Conservation (phyloP, 2,888 invertebrate species). For the Pegoplata infirma region DNA sequence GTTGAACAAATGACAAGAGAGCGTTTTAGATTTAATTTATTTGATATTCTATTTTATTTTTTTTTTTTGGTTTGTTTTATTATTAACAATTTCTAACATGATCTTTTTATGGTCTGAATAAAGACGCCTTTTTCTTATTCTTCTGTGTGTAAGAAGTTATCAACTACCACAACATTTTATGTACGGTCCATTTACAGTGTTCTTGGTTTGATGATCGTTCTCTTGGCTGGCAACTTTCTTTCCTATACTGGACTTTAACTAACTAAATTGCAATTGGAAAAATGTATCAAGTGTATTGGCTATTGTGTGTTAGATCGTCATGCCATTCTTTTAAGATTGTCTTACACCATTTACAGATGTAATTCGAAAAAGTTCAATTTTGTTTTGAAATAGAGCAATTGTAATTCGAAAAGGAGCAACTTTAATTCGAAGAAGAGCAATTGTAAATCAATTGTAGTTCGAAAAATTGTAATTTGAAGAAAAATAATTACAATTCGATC, state of each 20-base stretch:
- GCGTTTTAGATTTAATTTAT: no score
- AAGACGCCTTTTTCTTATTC: slow-evolving; percentile 38
- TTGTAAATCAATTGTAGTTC: no score
- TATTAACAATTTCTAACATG: slow-evolving; percentile 11
- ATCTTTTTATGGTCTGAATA: slow-evolving; percentile 38
- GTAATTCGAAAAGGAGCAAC: no score
- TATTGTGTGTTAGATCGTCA: slow-evolving; percentile 49
- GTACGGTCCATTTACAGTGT: slow-evolving; percentile 28
- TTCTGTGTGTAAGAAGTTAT: no score
- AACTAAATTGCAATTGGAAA: not conserved
- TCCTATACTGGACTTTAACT: not conserved
- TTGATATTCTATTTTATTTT: no score
- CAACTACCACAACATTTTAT: no score
- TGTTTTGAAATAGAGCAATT: no score
- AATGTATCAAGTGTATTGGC: not conserved
- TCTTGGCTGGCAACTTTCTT: slow-evolving; percentile 32
- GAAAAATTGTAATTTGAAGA: no score
- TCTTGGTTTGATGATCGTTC: not conserved
- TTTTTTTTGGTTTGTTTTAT: not conserved
- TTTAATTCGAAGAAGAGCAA: no score
- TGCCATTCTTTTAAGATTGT: slow-evolving; percentile 42
- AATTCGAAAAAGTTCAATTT: no score
- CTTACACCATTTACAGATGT: no score
- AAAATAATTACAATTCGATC: no score
- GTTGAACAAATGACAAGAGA: slow-evolving; percentile 43